Conservation (phyloP, 2,113 vertebrate genomes). For the Mixornis gularis region DNA sequence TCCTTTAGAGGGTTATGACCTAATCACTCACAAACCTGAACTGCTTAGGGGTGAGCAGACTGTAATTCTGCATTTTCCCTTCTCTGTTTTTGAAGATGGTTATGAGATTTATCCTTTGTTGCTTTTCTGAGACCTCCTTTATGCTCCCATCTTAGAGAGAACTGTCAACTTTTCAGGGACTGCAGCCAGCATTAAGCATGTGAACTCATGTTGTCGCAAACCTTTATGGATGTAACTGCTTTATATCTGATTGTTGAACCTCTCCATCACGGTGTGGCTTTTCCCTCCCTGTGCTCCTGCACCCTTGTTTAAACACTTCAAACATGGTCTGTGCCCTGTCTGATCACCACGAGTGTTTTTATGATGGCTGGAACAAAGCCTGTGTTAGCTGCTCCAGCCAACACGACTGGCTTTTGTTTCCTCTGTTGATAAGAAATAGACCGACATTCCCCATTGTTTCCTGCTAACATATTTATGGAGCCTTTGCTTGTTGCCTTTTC, state of each 20-base stretch:
- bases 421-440: background rate
- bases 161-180: background rate
- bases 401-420: slow-evolving; percentile 4
- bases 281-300: background rate
- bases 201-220: background rate
- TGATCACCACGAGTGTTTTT: background rate
- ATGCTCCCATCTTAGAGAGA: background rate
- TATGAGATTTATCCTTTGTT: background rate
- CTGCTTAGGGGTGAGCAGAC: background rate
- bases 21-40: background rate
- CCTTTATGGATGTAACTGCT: background rate
- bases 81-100: background rate
- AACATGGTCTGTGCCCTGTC: background rate
- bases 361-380: slow-evolving; percentile 25
- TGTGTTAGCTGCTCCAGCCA: background rate
- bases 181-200: background rate
- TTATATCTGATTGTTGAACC: background rate
- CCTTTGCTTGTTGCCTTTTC: background rate
- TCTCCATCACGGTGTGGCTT: background rate
- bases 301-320: background rate
- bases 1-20: background rate
- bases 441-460: slow-evolving; percentile 12
- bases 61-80: background rate
- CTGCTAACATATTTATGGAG: slow-evolving; percentile 16
- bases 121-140: background rate